A percentile compares a stretch with the other conserved stretches of the same genome.
These are phyloP conservation scores for Ceramica pisi DNA, from an alignment of 2,888 invertebrate species.

Conservation along the genomic window DNA sequence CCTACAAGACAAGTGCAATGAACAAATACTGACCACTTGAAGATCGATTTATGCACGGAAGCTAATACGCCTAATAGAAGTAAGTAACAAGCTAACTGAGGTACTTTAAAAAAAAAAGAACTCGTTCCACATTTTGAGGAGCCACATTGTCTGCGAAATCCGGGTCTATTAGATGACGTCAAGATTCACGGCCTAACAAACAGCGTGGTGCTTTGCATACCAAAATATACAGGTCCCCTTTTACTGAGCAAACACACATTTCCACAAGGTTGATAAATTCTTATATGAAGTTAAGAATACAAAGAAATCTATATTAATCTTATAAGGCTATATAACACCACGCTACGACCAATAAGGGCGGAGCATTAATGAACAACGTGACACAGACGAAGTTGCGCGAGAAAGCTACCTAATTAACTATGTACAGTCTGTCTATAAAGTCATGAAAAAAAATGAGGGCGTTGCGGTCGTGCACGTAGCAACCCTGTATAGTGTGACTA, in stretches of 20 bases:
- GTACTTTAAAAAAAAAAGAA: background rate
- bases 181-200: constrained; percentile 45
- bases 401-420: too few species aligned
- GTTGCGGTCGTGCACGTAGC: too few species aligned
- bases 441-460: too few species aligned
- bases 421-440: too few species aligned
- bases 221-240: constrained; percentile 36
- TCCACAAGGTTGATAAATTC: background rate
- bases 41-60: background rate
- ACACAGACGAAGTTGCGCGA: too few species aligned
- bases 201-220: constrained; percentile 45
- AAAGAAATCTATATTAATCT: too few species aligned
- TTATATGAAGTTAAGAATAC: background rate
- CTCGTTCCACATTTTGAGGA: constrained; percentile 42
- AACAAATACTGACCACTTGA: background rate
- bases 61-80: background rate
- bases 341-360: too few species aligned
- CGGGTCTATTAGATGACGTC: constrained; percentile 58
- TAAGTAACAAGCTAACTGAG: background rate
- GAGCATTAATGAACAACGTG: too few species aligned
- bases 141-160: constrained; percentile 60
- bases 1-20: constrained; percentile 7
- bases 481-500: too few species aligned
- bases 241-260: constrained; percentile 26
- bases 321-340: too few species aligned